phyloP scores from a whole-genome alignment of 1,140 invertebrate genomes.

The Heterodera carotae region DNA sequence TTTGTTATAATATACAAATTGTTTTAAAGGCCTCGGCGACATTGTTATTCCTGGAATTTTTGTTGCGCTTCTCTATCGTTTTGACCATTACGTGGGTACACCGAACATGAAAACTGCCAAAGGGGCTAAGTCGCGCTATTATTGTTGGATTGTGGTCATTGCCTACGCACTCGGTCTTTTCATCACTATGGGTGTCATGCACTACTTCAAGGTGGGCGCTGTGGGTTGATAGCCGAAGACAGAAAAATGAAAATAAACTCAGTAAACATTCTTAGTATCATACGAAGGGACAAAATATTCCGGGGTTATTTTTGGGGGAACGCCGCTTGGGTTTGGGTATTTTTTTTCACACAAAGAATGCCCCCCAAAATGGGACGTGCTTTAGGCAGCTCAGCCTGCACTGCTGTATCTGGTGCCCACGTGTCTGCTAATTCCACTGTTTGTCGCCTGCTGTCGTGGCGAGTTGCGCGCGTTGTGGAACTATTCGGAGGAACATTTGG shows the following conservation, averaged over 20 bases:
- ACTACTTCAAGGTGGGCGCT: constrained; percentile 78
- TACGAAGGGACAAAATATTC: background rate
- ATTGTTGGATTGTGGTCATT: constrained; percentile 89
- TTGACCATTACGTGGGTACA: constrained; percentile 82
- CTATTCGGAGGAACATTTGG: constrained; percentile 60
- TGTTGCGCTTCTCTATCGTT: constrained; percentile 91
- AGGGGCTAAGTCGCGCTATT: constrained; percentile 78
- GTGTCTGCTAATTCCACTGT: constrained; percentile 84
- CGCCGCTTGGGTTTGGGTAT: background rate
- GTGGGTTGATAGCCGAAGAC: no score
- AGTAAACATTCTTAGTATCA: background rate
- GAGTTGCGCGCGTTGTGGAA: constrained; percentile 70
- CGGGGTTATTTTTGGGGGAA: background rate
- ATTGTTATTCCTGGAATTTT: constrained; percentile 99
- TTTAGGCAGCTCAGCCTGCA: constrained; percentile 78
- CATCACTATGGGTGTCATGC: constrained; percentile 94
- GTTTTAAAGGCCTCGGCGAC: constrained; percentile 79
- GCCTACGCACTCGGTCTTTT: constrained; percentile 92
- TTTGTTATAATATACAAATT: constrained; percentile 21
- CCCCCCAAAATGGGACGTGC: constrained; percentile 1
- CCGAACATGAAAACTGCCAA: constrained; percentile 45
- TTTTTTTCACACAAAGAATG: background rate
- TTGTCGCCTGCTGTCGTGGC: constrained; percentile 83
- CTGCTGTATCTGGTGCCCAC: constrained; percentile 93
- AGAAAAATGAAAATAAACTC: constrained; percentile 16